phyloP scores from a whole-genome alignment of 1,140 invertebrate genomes.

The Pseudomyrmex cubaensis region DNA sequence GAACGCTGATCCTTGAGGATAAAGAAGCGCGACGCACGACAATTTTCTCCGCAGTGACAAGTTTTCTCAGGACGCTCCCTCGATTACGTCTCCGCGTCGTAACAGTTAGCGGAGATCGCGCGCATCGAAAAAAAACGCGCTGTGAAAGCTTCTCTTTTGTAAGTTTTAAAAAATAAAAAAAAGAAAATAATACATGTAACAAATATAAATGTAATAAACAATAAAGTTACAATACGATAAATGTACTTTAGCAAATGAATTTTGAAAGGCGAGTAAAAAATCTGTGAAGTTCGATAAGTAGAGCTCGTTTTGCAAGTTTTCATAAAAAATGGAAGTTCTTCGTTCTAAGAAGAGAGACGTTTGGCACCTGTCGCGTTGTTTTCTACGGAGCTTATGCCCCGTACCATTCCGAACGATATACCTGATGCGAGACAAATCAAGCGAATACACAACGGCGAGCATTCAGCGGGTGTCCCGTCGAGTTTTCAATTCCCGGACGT shows the following conservation, averaged over 20 bases:
- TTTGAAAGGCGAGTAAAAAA: no score
- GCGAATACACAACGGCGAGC: constrained; percentile 28
- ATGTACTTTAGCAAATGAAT: no score
- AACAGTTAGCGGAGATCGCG: background rate
- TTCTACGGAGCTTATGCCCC: constrained; percentile 9
- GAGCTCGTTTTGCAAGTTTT: no score
- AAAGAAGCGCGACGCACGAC: constrained; percentile 19
- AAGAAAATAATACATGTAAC: no score
- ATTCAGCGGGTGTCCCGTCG: background rate
- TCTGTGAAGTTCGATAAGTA: no score
- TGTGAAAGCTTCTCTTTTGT: no score
- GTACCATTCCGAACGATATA: constrained; percentile 23
- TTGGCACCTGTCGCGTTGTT: constrained; percentile 59
- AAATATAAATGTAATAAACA: no score
- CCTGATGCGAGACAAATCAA: constrained; percentile 61
- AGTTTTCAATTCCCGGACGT: background rate
- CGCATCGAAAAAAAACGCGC: no score
- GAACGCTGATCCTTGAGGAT: constrained; percentile 1
- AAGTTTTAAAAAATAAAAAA: no score
- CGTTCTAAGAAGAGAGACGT: constrained; percentile 12
- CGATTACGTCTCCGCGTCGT: background rate
- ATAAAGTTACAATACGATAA: no score
- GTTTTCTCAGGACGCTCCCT: background rate
- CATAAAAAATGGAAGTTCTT: no score
- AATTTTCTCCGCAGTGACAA: constrained; percentile 21